Evolutionary conservation across 2,888 invertebrate genomes (phyloP).

Genomic region (Tyria jacobaeae): DNA sequence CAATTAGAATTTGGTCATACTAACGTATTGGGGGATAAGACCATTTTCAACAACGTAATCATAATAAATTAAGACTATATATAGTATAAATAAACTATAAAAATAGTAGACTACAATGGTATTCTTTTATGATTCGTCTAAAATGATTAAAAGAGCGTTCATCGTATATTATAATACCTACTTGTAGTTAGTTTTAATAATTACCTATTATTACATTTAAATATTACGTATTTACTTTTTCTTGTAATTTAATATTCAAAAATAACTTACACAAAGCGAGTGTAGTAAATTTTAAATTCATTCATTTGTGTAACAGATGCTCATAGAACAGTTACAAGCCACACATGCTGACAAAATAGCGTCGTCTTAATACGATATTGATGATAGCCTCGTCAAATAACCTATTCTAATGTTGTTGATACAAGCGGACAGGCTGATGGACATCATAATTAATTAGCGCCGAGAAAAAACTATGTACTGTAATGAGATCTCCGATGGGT

Average conservation of each 20-base stretch:
- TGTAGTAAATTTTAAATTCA: not conserved
- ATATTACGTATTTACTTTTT: no score
- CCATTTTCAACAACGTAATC: no score
- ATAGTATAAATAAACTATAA: no score
- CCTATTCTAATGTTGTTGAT: constrained; percentile 54
- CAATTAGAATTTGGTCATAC: no score
- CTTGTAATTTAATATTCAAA: not conserved
- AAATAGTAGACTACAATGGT: not conserved
- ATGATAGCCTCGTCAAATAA: constrained; percentile 47
- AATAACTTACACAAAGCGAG: not conserved
- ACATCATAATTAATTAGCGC: constrained; percentile 54
- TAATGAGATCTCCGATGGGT: constrained; percentile 44
- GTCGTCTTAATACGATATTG: constrained; percentile 46
- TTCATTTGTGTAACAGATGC: constrained; percentile 8
- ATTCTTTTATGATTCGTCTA: not conserved
- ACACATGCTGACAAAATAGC: constrained; percentile 45
- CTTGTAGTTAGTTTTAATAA: no score
- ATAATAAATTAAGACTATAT: no score
- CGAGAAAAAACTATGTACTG: constrained; percentile 41
- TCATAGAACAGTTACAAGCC: constrained; percentile 29
- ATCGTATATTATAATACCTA: no score
- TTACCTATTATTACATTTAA: no score
- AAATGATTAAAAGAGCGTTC: no score
- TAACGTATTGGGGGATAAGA: no score
- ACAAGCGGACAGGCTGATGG: constrained; percentile 53